phyloP scores from a whole-genome alignment of 2,113 vertebrate genomes.

The Amphiprion percula region DNA sequence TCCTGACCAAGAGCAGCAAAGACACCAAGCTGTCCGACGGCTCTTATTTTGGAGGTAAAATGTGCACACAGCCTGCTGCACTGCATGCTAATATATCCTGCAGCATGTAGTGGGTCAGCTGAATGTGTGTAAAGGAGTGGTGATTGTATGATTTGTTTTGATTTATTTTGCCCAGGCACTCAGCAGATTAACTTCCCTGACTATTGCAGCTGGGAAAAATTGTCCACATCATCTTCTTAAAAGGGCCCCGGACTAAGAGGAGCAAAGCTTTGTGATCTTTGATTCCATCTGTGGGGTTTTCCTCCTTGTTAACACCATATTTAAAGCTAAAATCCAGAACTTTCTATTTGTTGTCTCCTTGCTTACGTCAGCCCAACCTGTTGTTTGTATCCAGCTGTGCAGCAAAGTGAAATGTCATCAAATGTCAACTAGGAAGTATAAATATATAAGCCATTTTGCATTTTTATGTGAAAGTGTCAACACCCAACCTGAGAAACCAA shows the following conservation, averaged over 20 bases:
- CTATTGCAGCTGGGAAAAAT: slow-evolving; percentile 68
- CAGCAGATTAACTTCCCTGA: slow-evolving; percentile 81
- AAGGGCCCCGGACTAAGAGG: slow-evolving; percentile 68
- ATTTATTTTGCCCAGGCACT: slow-evolving; percentile 75
- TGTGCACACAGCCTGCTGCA: not conserved
- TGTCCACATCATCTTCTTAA: slow-evolving; percentile 78
- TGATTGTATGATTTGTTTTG: slow-evolving; percentile 66
- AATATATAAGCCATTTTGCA: not conserved
- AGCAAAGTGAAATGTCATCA: slow-evolving; percentile 20
- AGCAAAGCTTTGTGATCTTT: slow-evolving; percentile 65
- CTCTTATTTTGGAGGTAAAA: slow-evolving; percentile 96
- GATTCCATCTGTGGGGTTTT: slow-evolving; percentile 64
- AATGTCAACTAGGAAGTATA: not conserved
- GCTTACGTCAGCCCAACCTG: not conserved
- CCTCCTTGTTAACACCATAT: slow-evolving; percentile 53
- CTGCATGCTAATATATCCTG: slow-evolving; percentile 27
- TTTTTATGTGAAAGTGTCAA: not conserved
- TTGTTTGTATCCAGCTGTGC: not conserved
- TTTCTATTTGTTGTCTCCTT: slow-evolving; percentile 18
- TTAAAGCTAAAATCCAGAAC: slow-evolving; percentile 61
- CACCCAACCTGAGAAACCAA: not conserved
- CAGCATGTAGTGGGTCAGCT: slow-evolving; percentile 24
- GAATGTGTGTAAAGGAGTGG: slow-evolving; percentile 52
- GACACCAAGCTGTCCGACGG: slow-evolving; percentile 97
- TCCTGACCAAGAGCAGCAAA: slow-evolving; percentile 95